A percentile compares a stretch with the other conserved stretches of the same genome.
phyloP scores from a whole-genome alignment of 1,140 invertebrate genomes.

The Drosophila virilis region DNA sequence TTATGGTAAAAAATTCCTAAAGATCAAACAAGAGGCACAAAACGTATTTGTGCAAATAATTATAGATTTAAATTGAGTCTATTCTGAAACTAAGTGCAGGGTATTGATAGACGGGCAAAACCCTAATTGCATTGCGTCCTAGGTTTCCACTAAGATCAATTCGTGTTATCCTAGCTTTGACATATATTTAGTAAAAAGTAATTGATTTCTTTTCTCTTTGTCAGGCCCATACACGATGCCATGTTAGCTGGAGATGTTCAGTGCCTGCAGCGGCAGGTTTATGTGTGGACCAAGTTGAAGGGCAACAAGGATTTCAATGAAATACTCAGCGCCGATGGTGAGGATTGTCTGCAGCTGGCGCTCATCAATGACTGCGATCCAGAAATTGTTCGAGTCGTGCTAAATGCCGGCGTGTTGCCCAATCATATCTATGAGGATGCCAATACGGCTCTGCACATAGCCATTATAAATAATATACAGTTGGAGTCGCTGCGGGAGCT shows the following conservation, averaged over 20 bases:
- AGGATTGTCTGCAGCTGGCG: constrained; percentile 72
- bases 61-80: not conserved
- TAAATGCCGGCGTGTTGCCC: constrained; percentile 43
- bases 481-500: constrained; percentile 52
- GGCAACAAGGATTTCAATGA: constrained; percentile 54
- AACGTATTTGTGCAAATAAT: not conserved
- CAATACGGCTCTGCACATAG: constrained; percentile 70
- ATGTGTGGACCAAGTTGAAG: constrained; percentile 47
- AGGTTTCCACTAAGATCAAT: too few relatives aligned
- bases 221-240: constrained; percentile 71
- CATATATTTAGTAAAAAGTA: not conserved
- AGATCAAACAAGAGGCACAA: too few relatives aligned
- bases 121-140: too few relatives aligned
- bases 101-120: too few relatives aligned
- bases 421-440: constrained; percentile 64
- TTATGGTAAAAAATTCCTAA: too few relatives aligned
- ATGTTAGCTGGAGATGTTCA: constrained; percentile 48
- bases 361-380: constrained; percentile 52
- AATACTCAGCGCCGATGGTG: constrained; percentile 58
- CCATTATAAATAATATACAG: constrained; percentile 68
- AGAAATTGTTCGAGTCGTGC: constrained; percentile 51
- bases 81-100: too few relatives aligned
- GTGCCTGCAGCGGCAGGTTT: constrained; percentile 51
- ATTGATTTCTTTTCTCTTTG: not conserved
- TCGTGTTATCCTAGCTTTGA: too few relatives aligned